Evolutionary conservation across 2,113 vertebrate species (phyloP).

Genomic region (Catharus fuscescens): DNA sequence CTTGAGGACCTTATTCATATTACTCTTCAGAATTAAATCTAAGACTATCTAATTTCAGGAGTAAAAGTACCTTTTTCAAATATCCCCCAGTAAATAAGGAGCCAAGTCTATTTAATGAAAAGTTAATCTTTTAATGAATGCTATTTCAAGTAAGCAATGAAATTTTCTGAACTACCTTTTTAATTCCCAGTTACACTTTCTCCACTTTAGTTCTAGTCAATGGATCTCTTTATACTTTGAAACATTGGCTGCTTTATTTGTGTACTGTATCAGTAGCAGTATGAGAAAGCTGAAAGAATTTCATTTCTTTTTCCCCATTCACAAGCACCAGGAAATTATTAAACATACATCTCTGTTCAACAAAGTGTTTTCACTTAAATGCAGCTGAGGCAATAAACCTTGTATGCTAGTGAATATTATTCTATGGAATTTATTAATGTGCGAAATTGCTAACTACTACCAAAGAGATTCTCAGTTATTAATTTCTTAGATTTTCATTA

Average conservation of each 20-base stretch:
- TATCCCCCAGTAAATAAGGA: background rate
- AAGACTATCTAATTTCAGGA: background rate
- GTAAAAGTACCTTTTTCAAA: background rate
- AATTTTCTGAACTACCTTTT: background rate
- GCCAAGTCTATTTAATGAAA: background rate
- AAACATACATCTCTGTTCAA: background rate
- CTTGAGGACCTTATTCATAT: background rate
- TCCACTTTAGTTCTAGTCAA: background rate
- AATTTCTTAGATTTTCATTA: background rate
- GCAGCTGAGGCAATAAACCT: background rate
- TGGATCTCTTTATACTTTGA: background rate
- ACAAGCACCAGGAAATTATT: background rate
- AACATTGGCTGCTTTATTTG: background rate
- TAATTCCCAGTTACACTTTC: background rate
- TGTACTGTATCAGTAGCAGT: background rate
- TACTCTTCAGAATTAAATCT: background rate
- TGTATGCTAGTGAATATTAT: background rate
- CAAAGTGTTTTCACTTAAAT: background rate
- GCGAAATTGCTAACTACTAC: background rate
- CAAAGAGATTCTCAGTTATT: background rate
- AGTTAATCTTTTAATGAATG: background rate
- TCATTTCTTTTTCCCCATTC: background rate
- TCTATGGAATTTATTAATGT: background rate
- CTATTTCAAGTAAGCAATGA: background rate
- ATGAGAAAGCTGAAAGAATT: background rate